These are phyloP conservation scores for Lemur catta DNA, from an alignment of 2,797 vertebrate genomes.

Conservation along the genomic window DNA sequence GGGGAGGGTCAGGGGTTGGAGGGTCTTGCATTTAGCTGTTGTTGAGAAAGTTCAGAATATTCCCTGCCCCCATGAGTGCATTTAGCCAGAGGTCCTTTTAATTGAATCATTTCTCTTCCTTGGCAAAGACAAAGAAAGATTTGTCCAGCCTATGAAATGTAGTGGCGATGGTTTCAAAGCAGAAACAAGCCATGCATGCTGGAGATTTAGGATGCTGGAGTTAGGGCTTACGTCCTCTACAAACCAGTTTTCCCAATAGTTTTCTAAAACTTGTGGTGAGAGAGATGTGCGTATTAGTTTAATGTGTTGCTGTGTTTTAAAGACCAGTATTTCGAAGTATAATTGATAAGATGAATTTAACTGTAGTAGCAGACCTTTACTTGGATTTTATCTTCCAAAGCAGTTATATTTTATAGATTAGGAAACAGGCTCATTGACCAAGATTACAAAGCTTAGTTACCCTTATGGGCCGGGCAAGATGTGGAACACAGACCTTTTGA, in stretches of 20 bases:
- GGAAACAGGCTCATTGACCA: neutral
- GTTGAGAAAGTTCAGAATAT: neutral
- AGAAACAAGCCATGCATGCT: neutral
- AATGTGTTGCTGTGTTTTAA: neutral
- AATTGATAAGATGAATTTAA: neutral
- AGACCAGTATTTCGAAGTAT: neutral
- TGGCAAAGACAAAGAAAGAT: constrained; percentile 10
- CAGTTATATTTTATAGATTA: neutral
- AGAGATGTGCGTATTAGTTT: neutral
- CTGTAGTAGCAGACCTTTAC: neutral
- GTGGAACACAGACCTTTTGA: neutral
- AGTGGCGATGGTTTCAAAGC: neutral
- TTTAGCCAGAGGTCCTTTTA: neutral
- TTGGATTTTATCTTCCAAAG: neutral
- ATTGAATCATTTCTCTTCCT: constrained; percentile 12
- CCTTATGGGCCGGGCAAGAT: neutral
- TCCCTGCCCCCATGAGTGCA: neutral
- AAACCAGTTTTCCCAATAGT: neutral
- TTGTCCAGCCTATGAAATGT: neutral
- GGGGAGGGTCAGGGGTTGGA: neutral
- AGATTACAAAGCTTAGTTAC: neutral
- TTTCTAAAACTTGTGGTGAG: neutral
- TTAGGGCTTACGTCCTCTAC: neutral
- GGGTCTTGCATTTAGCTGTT: neutral
- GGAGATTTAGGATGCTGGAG: neutral